These are phyloP conservation scores for Pherbina coryleti DNA, from an alignment of 2,888 invertebrate species.

Conservation along the genomic window DNA sequence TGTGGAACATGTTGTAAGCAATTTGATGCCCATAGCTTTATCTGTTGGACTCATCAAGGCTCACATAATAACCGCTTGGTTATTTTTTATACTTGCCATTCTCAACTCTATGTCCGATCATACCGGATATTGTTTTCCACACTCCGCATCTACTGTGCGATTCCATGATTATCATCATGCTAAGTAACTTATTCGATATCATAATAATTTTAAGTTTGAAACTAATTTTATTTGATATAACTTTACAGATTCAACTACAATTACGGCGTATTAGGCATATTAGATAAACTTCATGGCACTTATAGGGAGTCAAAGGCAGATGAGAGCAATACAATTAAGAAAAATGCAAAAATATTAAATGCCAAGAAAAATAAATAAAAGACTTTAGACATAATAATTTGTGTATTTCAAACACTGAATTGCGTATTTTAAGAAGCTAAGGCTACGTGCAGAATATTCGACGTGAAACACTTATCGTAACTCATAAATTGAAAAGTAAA, in stretches of 20 bases:
- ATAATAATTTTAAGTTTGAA: not conserved
- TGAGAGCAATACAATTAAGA: not conserved
- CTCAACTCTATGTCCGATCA: constrained; percentile 83
- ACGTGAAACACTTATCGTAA: too few relatives aligned
- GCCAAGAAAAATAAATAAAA: constrained; percentile 11
- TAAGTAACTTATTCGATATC: constrained; percentile 72
- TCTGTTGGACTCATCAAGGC: constrained; percentile 79
- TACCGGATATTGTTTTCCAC: constrained; percentile 86
- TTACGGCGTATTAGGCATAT: constrained; percentile 83
- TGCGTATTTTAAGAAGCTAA: too few relatives aligned
- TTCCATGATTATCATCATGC: constrained; percentile 90
- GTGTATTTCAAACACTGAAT: too few relatives aligned
- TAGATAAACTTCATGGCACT: constrained; percentile 87
- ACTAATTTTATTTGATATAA: not conserved
- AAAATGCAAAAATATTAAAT: not conserved
- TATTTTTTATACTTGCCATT: constrained; percentile 81
- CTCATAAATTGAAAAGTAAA: too few relatives aligned
- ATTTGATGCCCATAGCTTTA: constrained; percentile 79
- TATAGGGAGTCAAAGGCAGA: constrained; percentile 75
- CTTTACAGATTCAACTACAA: constrained; percentile 81
- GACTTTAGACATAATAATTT: not conserved
- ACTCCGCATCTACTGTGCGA: constrained; percentile 81
- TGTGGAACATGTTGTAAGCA: constrained; percentile 80
- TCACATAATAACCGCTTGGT: constrained; percentile 79
- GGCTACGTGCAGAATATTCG: too few relatives aligned